Percentiles rank a stretch among this genome's conserved stretches.
Conservation (phyloP, 2,888 invertebrate genomes). For the Yponomeuta cagnagella region DNA sequence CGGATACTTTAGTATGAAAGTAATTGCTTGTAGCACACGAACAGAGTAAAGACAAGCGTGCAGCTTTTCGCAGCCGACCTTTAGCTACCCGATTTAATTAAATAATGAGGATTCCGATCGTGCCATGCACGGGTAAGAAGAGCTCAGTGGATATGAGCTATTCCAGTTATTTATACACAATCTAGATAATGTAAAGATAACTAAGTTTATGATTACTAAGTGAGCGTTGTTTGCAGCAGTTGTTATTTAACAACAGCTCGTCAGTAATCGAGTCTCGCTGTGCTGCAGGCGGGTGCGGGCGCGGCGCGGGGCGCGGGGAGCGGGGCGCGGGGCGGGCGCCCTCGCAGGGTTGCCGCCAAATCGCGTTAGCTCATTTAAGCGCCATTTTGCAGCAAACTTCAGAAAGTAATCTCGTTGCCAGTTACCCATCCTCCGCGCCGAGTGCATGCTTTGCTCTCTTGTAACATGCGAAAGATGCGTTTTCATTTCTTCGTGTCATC, state of each 20-base stretch:
- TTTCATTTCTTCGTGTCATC: neutral
- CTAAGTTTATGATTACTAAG: too few species aligned
- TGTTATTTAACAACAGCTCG: too few species aligned
- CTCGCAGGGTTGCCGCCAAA: conserved; percentile 37
- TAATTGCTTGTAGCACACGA: too few species aligned
- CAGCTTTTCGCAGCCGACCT: conserved; percentile 6
- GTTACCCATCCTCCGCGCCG: neutral
- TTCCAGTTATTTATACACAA: too few species aligned
- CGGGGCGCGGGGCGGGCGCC: conserved; percentile 1
- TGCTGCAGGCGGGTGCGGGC: neutral
- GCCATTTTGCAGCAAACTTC: conserved; percentile 43
- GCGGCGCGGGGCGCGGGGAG: neutral
- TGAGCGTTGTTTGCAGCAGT: too few species aligned
- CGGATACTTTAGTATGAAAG: too few species aligned
- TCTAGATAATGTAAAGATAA: too few species aligned
- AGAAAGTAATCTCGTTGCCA: conserved; percentile 44
- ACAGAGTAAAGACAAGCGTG: neutral
- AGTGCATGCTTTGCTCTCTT: neutral
- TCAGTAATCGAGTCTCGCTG: too few species aligned
- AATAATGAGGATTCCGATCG: conserved; percentile 37
- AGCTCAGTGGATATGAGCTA: too few species aligned
- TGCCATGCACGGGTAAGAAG: neutral
- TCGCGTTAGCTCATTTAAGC: conserved; percentile 48
- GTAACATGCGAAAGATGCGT: neutral
- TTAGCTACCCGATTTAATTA: conserved; percentile 34